Evolutionary conservation across 53 echinoderm and acorn worm genomes (phyloP).

Genomic region (Apostichopus leukothele): DNA sequence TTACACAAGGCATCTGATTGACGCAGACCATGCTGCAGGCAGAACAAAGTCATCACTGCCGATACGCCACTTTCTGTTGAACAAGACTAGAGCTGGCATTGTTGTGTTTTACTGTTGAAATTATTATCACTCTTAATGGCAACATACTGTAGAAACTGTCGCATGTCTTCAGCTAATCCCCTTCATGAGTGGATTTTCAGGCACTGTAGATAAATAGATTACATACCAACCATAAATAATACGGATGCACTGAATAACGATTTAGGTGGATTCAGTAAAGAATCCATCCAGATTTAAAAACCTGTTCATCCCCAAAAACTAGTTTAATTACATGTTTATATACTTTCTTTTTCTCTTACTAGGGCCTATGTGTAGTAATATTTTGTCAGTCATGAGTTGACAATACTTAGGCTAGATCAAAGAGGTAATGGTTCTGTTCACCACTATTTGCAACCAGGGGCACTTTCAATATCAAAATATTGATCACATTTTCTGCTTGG

Average conservation of each 20-base stretch:
- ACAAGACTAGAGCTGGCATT: slow-evolving; percentile 93
- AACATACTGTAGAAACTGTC: not conserved
- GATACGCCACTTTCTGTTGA: slow-evolving; percentile 78
- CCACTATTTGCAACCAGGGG: slow-evolving; percentile 7
- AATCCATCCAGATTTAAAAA: not conserved
- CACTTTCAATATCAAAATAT: not conserved
- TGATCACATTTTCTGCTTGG: no score
- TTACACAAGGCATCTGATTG: slow-evolving; percentile 75
- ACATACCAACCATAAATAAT: no score
- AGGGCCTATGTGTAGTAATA: not conserved
- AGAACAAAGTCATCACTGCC: slow-evolving; percentile 96
- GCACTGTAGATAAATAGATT: not conserved
- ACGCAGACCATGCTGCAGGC: slow-evolving; percentile 73
- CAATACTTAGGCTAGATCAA: no score
- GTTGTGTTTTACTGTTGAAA: not conserved
- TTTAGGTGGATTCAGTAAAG: no score
- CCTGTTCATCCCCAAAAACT: slow-evolving; percentile 13
- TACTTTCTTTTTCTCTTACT: slow-evolving; percentile 17
- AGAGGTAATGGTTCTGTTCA: not conserved
- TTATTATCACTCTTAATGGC: not conserved
- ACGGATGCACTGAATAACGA: no score
- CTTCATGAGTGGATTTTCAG: not conserved
- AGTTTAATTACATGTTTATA: not conserved
- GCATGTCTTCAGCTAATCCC: not conserved
- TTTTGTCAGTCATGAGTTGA: not conserved